Percentiles rank a stretch among this genome's conserved stretches.
These are phyloP conservation scores for Candidula unifasciata DNA, from an alignment of 2,888 invertebrate species.

Conservation along the genomic window DNA sequence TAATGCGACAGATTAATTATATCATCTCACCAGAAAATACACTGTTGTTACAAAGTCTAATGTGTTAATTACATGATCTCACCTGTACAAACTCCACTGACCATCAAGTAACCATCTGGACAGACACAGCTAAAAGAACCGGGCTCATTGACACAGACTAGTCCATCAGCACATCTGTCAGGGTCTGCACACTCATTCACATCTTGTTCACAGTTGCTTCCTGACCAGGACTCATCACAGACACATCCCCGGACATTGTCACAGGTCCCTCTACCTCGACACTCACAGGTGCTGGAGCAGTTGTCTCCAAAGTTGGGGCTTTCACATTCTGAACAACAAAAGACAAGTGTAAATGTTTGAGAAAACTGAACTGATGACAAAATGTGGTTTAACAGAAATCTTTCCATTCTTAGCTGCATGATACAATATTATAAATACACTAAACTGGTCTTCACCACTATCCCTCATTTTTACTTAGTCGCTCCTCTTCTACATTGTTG, in stretches of 20 bases:
- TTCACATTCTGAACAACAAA: constrained; percentile 50
- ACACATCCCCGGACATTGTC: constrained; percentile 53
- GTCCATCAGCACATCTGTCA: constrained; percentile 32
- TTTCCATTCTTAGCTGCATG: no score
- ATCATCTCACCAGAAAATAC: no score
- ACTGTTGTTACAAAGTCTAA: no score
- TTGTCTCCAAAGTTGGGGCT: constrained; percentile 52
- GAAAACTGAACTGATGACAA: no score
- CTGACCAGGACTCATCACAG: constrained; percentile 55
- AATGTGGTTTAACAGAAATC: no score
- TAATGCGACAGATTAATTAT: no score
- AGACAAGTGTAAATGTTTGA: no score
- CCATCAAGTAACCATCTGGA: constrained; percentile 44
- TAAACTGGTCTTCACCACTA: no score
- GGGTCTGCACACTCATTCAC: constrained; percentile 55
- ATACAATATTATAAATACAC: no score
- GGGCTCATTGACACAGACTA: constrained; percentile 44
- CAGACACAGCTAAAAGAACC: constrained; percentile 31
- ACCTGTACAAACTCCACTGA: constrained; percentile 28
- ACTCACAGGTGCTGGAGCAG: constrained; percentile 51
- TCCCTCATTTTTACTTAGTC: no score
- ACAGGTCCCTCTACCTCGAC: constrained; percentile 45
- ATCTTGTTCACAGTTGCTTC: constrained; percentile 52
- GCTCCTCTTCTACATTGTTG: no score
- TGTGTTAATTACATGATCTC: no score